Conservation (phyloP, 2,113 vertebrate species). For the Apistogramma diplotaenia region DNA sequence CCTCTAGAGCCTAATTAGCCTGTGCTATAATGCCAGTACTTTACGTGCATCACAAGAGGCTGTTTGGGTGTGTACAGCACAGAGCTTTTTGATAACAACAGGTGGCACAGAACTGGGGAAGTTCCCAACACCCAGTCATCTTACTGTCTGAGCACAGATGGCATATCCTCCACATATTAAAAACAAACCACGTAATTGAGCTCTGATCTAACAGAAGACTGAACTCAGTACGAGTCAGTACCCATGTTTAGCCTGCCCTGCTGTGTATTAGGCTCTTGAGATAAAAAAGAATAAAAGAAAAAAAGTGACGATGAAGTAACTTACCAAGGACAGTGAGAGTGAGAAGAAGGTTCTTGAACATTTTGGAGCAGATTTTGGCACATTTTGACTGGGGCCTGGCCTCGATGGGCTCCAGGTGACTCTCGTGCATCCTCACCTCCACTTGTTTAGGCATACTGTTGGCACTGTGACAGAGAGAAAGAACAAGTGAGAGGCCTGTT, state of each 20-base stretch:
- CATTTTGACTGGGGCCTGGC: slow-evolving; percentile 81
- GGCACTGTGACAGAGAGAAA: slow-evolving; percentile 76
- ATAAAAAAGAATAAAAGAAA: neutral
- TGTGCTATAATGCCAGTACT: slow-evolving; percentile 3
- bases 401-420: slow-evolving; percentile 88
- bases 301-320: slow-evolving; percentile 25
- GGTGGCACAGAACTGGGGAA: slow-evolving; percentile 48
- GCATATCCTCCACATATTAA: slow-evolving; percentile 28
- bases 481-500: neutral
- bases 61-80: slow-evolving; percentile 27
- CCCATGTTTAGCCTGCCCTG: neutral
- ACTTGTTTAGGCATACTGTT: slow-evolving; percentile 98
- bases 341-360: slow-evolving; percentile 92
- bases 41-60: slow-evolving; percentile 22
- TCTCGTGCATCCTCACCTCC: slow-evolving; percentile 96
- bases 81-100: slow-evolving; percentile 47
- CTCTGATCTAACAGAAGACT: neutral
- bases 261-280: neutral
- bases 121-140: slow-evolving; percentile 56
- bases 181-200: neutral
- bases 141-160: slow-evolving; percentile 56
- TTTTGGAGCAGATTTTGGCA: slow-evolving; percentile 82
- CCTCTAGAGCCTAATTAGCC: neutral
- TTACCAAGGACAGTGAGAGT: slow-evolving; percentile 93
- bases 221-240: neutral